phyloP scores from a whole-genome alignment of 2,888 invertebrate genomes.

The Hydroisotoma schaefferi region DNA sequence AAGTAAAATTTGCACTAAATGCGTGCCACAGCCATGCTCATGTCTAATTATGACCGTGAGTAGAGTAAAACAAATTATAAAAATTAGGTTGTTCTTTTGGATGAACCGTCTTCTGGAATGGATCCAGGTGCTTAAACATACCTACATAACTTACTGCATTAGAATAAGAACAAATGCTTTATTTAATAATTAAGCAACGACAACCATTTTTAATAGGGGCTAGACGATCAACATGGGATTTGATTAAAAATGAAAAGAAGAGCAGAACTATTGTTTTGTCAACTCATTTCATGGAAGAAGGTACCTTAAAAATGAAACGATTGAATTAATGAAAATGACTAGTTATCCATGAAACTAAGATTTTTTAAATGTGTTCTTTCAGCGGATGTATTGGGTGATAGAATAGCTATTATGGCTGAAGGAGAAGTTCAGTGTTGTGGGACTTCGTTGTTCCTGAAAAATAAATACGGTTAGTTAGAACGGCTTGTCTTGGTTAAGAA shows the following conservation, averaged over 20 bases:
- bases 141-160: background rate
- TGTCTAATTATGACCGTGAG: background rate
- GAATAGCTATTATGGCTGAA: slow-evolving; percentile 77
- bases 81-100: slow-evolving; percentile 1
- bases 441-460: slow-evolving; percentile 77
- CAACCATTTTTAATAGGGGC: slow-evolving; percentile 53
- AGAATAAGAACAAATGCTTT: background rate
- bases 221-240: slow-evolving; percentile 52
- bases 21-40: background rate
- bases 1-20: background rate
- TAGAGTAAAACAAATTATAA: slow-evolving; percentile 46
- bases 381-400: slow-evolving; percentile 56
- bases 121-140: slow-evolving; percentile 54
- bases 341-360: background rate
- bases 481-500: too few species aligned
- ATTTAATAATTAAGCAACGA: background rate
- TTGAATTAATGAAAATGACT: background rate
- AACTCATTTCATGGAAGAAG: slow-evolving; percentile 62
- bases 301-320: slow-evolving; percentile 5
- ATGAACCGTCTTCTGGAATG: slow-evolving; percentile 51
- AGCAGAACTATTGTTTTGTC: slow-evolving; percentile 78
- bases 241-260: slow-evolving; percentile 58
- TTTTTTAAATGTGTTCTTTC: background rate
- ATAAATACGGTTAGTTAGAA: slow-evolving; percentile 52
- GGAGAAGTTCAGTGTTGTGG: slow-evolving; percentile 74